Base-by-base conservation (phyloP, 2,888 invertebrate genomes). In the Cyrtodaria siliqua region DNA sequence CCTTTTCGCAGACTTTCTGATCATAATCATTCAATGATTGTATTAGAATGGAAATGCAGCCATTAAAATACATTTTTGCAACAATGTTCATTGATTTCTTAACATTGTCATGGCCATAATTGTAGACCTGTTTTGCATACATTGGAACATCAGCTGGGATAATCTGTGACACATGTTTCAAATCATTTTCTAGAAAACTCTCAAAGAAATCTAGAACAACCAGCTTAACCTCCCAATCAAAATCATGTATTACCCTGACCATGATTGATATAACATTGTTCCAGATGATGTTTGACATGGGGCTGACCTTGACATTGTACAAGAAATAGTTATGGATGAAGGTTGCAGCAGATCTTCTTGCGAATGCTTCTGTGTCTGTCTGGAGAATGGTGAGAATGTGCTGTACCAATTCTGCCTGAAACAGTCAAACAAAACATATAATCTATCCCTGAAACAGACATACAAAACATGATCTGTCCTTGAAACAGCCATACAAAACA, bases 151-250 rank as follows among this genome's bases (percentile, higher is more conserved):
- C n/a, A 24, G 47, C 63, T 52, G 55, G 23, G 16, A 18, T 16
- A 29, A 38, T 14, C 26, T 24, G 26, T 26, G 6, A 4, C 44
- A 12, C 26, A 23, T 40, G 14, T 2, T 24, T n/a, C 18, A 81
- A 16, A 29, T 66, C 59, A 14, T 60, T 29, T 2, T 70, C 27
- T 4, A 83, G 44, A 9, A 83, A 23, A 12, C 52, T 53, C 16
- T 79, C 68, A 79, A 87, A 83, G 76, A 87, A 86, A 4, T 79
- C 64, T 4, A 89, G 59, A 16, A 73, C 82, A 23, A 59, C 59
- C 6, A 84, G 66, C 57, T 90, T 88, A 26, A 90, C 90, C 50
- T 90, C 89, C 90, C 90, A 90, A 74, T 90, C 90, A 82, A 88
- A 86, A 66, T 90, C 90, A 2, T 71, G 52, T 14, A 79, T 57